Evolutionary conservation across 2,113 vertebrate species (phyloP).

Genomic region (Cinclus cinclus): DNA sequence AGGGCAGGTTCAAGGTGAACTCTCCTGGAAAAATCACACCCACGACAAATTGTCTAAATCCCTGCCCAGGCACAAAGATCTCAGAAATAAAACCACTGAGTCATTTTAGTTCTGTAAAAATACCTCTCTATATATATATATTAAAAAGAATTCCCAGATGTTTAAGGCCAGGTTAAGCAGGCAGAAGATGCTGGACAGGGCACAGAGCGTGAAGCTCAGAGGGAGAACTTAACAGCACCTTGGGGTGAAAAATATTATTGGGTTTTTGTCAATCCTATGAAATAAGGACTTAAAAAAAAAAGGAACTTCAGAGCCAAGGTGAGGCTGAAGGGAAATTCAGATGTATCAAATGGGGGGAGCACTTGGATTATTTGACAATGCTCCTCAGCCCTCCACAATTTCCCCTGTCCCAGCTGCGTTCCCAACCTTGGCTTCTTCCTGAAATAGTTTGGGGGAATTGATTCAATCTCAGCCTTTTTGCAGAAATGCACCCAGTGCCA

Average conservation of each 20-base stretch:
- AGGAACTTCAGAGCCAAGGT: background rate
- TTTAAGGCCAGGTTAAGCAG: background rate
- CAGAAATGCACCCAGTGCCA: background rate
- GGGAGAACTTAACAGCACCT: background rate
- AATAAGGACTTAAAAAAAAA: background rate
- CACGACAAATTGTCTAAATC: background rate
- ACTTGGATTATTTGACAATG: fast-evolving
- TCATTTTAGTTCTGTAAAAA: fast-evolving
- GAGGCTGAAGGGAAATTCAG: background rate
- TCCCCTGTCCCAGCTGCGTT: background rate
- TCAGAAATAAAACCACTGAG: background rate
- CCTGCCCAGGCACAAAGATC: background rate
- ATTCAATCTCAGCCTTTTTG: background rate
- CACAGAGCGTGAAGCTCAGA: background rate
- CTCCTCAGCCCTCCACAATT: background rate
- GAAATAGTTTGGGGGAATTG: fast-evolving
- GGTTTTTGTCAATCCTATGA: background rate
- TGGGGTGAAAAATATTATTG: fast-evolving
- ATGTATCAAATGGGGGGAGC: background rate
- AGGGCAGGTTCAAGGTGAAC: background rate
- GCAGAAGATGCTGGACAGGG: background rate
- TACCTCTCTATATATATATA: fast-evolving
- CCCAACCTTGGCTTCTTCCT: background rate
- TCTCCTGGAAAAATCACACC: background rate
- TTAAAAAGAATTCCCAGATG: background rate